Evolutionary conservation across 2,113 vertebrate genomes (phyloP), one percentile per base, ranked within the genome.

Genomic region (Gadus chalcogrammus): DNA sequence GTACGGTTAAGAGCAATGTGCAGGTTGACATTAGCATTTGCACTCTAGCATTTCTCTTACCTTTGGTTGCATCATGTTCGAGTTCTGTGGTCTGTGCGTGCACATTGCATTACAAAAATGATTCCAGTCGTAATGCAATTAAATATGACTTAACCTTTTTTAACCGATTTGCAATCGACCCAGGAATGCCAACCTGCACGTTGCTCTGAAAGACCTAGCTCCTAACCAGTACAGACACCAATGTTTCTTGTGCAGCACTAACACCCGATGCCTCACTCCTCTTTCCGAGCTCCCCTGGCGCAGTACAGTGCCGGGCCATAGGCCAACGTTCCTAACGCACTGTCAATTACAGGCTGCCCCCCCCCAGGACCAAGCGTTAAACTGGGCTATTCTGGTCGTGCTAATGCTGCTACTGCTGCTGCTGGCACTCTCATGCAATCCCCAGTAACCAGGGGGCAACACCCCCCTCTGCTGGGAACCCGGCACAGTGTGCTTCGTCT

Each of bases 401-500:
- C 42, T 48, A 9, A 7, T 56, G 68, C 81, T 69, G 31, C 70
- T 48, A 9, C 42, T 48, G 42, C 42, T 56, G 68, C 81, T 69
- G 31, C 70, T 16, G 64, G 59, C 74, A 48, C 18, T 68, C 72
- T 77, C 71, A 73, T 76, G 75, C 74, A 61, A 73, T 28, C 67
- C 65, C 28, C 2, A 73, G 53, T 55, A 60, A 69, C 62, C 24
- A 22, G 59, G 61, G 8, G 60, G 18, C 64, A 85, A 77, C 73
- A 70, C 69, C 69, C n/a, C 84, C 81, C 79, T 71, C 87, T 83
- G 74, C 78, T 88, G 84, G 85, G 80, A 3, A 65, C 18, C 31
- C 55, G 74, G 55, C 56, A 12, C 52, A 16, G 1, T 18, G 42
- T 13, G 2, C 42, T 48, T 13, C 11, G 42, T 13, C 42, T 48